Conservation (phyloP, 2,888 invertebrate genomes). For the Coenonympha glycerion region DNA sequence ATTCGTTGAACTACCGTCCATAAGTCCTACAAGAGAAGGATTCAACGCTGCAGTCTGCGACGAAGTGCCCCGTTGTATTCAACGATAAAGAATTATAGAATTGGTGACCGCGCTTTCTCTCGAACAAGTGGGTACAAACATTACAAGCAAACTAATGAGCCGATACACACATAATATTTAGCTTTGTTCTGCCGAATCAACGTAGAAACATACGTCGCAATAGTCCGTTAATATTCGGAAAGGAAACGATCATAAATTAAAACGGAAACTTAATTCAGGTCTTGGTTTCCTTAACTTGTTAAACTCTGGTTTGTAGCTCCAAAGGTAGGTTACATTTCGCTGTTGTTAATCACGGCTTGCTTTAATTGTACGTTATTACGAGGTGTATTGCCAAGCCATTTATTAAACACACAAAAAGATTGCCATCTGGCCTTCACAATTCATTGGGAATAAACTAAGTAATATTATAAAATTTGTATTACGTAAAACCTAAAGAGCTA, state of each 20-base stretch:
- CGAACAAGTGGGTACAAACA: conserved; percentile 23
- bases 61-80: not conserved
- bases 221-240: not conserved
- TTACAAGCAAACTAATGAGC: conserved; percentile 37
- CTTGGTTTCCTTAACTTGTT: not conserved
- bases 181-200: conserved; percentile 45
- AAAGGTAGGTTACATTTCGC: not conserved
- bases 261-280: not conserved
- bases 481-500: not conserved
- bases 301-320: not conserved
- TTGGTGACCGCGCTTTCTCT: conserved; percentile 39
- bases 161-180: conserved; percentile 48
- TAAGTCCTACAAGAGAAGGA: too few relatives aligned
- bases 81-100: not conserved
- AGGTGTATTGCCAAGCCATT: not conserved
- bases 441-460: not conserved
- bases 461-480: not conserved
- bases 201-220: conserved; percentile 16
- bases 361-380: not conserved
- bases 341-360: not conserved
- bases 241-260: not conserved
- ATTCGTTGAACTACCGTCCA: too few relatives aligned
- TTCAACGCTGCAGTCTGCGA: not conserved
- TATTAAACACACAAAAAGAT: not conserved
- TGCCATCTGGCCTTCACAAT: not conserved